A percentile compares a stretch with the other conserved stretches of the same genome.
phyloP scores from a whole-genome alignment of 2,113 vertebrate genomes.

The Peromyscus californicus region DNA sequence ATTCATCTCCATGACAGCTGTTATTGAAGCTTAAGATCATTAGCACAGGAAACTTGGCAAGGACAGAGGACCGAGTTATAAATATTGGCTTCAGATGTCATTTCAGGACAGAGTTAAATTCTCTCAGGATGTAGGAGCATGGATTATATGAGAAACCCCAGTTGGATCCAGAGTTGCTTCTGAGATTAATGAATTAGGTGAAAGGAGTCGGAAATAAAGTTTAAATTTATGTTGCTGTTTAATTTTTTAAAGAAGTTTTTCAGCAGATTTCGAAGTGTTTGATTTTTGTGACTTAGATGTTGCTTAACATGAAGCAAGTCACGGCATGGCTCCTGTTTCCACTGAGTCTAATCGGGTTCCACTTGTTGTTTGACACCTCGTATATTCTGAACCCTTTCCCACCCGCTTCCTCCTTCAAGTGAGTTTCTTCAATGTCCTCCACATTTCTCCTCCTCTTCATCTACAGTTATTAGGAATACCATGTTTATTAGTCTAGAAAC shows the following conservation, averaged over 20 bases:
- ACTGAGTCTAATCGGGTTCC: not conserved
- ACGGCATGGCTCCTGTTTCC: not conserved
- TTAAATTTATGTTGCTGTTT: conserved; percentile 48
- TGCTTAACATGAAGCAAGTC: not conserved
- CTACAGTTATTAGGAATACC: not conserved
- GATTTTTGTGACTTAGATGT: not conserved
- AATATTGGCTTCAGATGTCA: conserved; percentile 83
- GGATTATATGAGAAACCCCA: conserved; percentile 66
- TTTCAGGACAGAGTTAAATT: conserved; percentile 78
- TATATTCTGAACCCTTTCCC: not conserved
- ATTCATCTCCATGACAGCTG: conserved; percentile 82
- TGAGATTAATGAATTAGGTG: conserved; percentile 65
- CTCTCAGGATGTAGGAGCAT: conserved; percentile 72
- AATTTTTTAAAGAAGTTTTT: not conserved
- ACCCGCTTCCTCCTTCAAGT: not conserved
- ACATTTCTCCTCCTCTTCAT: not conserved
- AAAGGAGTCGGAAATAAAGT: conserved; percentile 56
- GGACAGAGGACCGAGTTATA: conserved; percentile 75
- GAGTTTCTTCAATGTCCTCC: not conserved
- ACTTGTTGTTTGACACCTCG: not conserved
- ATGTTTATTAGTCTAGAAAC: not conserved
- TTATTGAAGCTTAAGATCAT: conserved; percentile 83
- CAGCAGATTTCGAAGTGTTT: not conserved
- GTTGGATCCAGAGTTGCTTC: conserved; percentile 61
- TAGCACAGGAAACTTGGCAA: conserved; percentile 83